Evolutionary conservation across 2,797 vertebrate genomes (phyloP).

Genomic region (Pampus argenteus): DNA sequence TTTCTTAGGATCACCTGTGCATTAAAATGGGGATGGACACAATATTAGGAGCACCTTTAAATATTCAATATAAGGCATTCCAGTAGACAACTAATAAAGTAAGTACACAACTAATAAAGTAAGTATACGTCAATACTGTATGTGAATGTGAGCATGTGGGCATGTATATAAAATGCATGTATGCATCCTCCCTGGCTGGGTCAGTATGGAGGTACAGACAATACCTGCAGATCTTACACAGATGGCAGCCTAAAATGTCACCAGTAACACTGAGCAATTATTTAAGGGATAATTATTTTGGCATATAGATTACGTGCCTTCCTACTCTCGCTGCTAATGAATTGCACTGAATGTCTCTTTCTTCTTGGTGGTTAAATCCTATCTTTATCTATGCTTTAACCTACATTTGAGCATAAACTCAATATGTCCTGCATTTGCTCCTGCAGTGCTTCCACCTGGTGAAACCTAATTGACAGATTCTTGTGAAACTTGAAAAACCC

Average conservation of each 20-base stretch:
- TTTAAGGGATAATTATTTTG: background rate
- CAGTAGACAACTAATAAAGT: too few species aligned
- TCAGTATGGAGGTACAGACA: background rate
- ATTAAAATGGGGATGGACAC: too few species aligned
- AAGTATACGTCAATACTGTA: background rate
- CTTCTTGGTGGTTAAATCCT: background rate
- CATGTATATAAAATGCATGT: background rate
- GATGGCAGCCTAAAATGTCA: constrained; percentile 20
- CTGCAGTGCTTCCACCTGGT: constrained; percentile 8
- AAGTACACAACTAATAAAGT: too few species aligned
- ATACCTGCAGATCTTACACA: background rate
- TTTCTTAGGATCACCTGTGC: too few species aligned
- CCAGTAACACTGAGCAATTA: constrained; percentile 9
- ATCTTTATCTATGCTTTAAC: background rate
- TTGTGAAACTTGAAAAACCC: constrained; percentile 70
- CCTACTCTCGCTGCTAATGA: background rate
- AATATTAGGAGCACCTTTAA: too few species aligned
- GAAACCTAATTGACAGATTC: constrained; percentile 15
- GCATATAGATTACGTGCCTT: background rate
- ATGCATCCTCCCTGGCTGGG: background rate
- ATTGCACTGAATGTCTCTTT: background rate
- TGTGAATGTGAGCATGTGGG: background rate
- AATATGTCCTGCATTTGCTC: background rate
- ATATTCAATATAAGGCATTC: too few species aligned
- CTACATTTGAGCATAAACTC: background rate